Evolutionary conservation across 2,113 vertebrate genomes (phyloP), one percentile per base, ranked within the genome.

Genomic region (Mixornis gularis): DNA sequence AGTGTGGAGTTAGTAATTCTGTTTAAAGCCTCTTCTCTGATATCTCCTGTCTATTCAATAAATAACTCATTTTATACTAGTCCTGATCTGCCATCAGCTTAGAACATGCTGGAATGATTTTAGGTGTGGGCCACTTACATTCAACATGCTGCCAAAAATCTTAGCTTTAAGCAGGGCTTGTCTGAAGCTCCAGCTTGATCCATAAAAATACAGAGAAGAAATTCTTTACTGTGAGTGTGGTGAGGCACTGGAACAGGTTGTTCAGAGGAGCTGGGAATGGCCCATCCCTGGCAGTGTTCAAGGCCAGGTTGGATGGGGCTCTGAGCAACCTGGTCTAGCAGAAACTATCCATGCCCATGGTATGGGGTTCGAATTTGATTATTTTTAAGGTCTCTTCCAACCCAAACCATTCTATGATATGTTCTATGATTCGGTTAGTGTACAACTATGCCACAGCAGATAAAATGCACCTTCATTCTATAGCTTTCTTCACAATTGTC

Each of bases 271-370:
- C 0, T 64, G 41, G 34, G 56, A 36, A 18, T 49, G 9, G 3
- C 7, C 3, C 17, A 43, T 27, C 14, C 20, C 30, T 48, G 25
- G 14, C 7, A 34, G 14, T 41, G 30, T 49, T 49, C 41, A 64
- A 56, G 43, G 11, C 12, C 30, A 3, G 4, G 6, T 4, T 43
- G 36, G 26, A 43, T 49, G 51, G 12, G 3, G 1, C 11, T 58
- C 21, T 79, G 76, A 64, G 36, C 17, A 32, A 22, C 9, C 6
- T 58, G 51, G 6, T 27, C 43, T 49, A 32, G 36, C 2, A 2
- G 6, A 27, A 64, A 12, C 2, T 51, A 32, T 12, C 21, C 36
- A 6, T 58, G 12, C 13, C 18, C 18, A 41, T 0, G 0, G 13
- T 22, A 48, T 17, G 20, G 9, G 1, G 8, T 13, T 40, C 29